Percentiles rank a stretch among this genome's conserved stretches.
phyloP scores from a whole-genome alignment of 2,113 vertebrate genomes.

The Nibea albiflora region DNA sequence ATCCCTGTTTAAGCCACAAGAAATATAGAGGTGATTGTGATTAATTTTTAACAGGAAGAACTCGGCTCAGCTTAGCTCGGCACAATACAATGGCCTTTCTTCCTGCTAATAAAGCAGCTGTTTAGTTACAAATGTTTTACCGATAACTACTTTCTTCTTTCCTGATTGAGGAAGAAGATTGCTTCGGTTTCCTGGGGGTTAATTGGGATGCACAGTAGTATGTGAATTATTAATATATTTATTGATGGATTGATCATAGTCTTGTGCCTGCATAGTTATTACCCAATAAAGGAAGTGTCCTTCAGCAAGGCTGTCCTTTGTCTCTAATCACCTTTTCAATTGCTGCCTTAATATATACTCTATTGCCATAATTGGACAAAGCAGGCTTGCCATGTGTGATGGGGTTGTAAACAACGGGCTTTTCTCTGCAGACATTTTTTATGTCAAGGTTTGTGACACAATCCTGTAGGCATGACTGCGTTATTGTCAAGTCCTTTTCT shows the following conservation, averaged over 20 bases:
- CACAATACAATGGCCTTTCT: neutral
- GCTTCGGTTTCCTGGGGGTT: conserved; percentile 9
- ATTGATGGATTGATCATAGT: conserved; percentile 49
- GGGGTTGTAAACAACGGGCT: neutral
- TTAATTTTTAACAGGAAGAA: conserved; percentile 31
- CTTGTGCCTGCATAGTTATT: conserved; percentile 37
- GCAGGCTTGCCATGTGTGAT: conserved; percentile 19
- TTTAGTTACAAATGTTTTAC: conserved; percentile 18
- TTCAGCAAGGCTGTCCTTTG: conserved; percentile 14
- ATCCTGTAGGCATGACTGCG: neutral
- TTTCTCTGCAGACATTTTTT: conserved; percentile 6
- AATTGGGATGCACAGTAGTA: conserved; percentile 27
- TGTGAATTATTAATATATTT: conserved; percentile 46
- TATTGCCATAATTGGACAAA: conserved; percentile 10
- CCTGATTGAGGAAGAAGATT: neutral
- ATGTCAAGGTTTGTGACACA: conserved; percentile 1
- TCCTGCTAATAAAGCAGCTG: neutral
- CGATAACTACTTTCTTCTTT: neutral
- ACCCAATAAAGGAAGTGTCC: conserved; percentile 50
- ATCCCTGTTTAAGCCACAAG: conserved; percentile 1
- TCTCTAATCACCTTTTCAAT: conserved; percentile 11
- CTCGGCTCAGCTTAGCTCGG: neutral
- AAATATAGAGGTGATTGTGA: conserved; percentile 11
- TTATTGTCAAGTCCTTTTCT: neutral
- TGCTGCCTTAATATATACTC: conserved; percentile 29